These are phyloP conservation scores for Escarpia spicata DNA, from an alignment of 2,888 invertebrate genomes.

Conservation along the genomic window DNA sequence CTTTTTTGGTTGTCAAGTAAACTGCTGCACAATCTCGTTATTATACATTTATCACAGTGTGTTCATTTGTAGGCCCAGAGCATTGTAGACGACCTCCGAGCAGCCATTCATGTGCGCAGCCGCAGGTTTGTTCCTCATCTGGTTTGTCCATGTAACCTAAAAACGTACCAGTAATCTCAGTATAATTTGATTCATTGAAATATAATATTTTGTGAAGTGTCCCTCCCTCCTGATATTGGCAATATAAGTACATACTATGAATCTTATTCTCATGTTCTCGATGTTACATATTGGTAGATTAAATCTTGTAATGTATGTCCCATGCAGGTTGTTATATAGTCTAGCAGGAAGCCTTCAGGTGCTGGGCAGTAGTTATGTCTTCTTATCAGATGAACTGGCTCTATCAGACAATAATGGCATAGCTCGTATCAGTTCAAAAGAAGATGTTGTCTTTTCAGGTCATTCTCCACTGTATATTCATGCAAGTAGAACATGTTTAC, in stretches of 20 bases:
- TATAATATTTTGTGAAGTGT: not conserved
- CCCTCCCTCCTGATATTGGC: not conserved
- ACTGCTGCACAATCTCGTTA: no score
- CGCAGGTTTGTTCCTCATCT: not conserved
- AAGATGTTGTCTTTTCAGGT: not conserved
- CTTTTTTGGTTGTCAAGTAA: no score
- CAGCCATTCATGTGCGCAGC: constrained; percentile 65
- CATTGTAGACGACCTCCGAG: constrained; percentile 82
- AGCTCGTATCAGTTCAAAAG: not conserved
- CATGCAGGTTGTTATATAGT: not conserved
- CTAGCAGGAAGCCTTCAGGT: constrained; percentile 5
- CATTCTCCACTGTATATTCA: not conserved
- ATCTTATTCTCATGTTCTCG: not conserved
- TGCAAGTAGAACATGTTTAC: not conserved
- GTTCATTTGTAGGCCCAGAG: constrained; percentile 73
- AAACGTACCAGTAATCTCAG: not conserved
- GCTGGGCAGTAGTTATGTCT: not conserved
- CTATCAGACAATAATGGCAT: not conserved
- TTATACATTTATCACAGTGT: not conserved
- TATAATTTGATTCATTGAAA: not conserved
- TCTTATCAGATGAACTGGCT: not conserved
- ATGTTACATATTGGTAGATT: not conserved
- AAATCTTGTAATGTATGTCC: not conserved
- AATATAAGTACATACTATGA: not conserved
- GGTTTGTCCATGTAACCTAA: not conserved